phyloP scores from a whole-genome alignment of 2,113 vertebrate genomes.

The Brachionichthys hirsutus region DNA sequence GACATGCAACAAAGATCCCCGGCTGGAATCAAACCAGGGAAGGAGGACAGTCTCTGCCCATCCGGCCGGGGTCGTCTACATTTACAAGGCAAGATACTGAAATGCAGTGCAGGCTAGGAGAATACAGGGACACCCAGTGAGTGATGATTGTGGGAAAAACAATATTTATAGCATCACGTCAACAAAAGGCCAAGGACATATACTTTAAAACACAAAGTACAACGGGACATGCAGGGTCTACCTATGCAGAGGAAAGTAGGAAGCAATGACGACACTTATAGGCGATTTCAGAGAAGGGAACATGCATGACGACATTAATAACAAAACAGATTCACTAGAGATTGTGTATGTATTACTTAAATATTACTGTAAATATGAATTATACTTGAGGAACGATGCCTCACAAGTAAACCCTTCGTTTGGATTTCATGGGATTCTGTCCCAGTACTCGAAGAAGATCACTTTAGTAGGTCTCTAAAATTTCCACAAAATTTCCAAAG shows the following conservation, averaged over 20 bases:
- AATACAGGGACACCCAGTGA: not conserved
- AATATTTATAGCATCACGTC: not conserved
- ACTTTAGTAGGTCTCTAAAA: too few relatives aligned
- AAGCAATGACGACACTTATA: not conserved
- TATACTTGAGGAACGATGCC: too few relatives aligned
- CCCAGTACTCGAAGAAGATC: too few relatives aligned
- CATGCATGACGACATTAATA: slow-evolving; percentile 32
- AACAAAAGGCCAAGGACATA: not conserved
- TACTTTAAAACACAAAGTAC: not conserved
- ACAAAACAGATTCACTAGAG: slow-evolving; percentile 23
- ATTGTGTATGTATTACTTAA: slow-evolving; percentile 31
- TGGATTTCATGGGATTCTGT: too few relatives aligned
- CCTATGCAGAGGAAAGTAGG: slow-evolving; percentile 41
- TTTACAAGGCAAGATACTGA: not conserved
- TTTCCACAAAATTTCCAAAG: too few relatives aligned
- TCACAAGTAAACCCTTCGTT: too few relatives aligned
- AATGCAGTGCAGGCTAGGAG: not conserved
- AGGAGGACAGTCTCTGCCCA: not conserved
- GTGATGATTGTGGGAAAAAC: not conserved
- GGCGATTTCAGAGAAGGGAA: slow-evolving; percentile 5
- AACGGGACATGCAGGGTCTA: slow-evolving; percentile 10
- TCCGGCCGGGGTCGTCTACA: not conserved
- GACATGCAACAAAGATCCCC: not conserved
- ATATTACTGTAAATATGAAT: not conserved
- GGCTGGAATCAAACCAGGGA: not conserved